A percentile compares a stretch with the other conserved stretches of the same genome.
phyloP scores from a whole-genome alignment of 1,140 invertebrate genomes.

The Mylabris phalerata region DNA sequence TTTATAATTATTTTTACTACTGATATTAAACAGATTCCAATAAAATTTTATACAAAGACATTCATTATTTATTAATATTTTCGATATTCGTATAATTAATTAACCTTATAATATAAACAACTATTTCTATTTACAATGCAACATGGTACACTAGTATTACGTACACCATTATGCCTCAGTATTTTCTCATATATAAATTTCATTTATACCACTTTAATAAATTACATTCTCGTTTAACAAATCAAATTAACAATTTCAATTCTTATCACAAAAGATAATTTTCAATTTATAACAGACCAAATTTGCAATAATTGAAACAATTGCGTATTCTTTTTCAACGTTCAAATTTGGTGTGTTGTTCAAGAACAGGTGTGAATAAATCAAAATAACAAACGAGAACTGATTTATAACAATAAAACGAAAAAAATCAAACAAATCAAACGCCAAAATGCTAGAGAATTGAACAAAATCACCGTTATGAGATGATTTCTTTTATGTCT shows the following conservation, averaged over 20 bases:
- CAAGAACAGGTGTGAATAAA: too few species aligned
- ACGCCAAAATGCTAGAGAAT: not conserved
- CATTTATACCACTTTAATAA: slow-evolving; percentile 20
- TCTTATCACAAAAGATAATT: slow-evolving; percentile 33
- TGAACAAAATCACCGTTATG: too few species aligned
- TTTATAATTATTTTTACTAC: too few species aligned
- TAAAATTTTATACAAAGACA: slow-evolving; percentile 36
- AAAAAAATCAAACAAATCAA: not conserved
- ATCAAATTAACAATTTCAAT: slow-evolving; percentile 31
- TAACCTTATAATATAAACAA: slow-evolving; percentile 39
- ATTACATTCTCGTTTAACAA: slow-evolving; percentile 28
- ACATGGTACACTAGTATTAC: slow-evolving; percentile 33
- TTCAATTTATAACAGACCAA: slow-evolving; percentile 13
- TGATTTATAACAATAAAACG: not conserved
- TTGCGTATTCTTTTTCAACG: not conserved
- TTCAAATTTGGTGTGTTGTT: slow-evolving; percentile 6
- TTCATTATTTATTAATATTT: slow-evolving; percentile 38
- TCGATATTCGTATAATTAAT: slow-evolving; percentile 37
- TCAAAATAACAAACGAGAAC: not conserved
- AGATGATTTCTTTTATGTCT: too few species aligned
- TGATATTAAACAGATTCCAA: too few species aligned
- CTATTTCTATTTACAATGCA: slow-evolving; percentile 40
- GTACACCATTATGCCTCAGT: slow-evolving; percentile 32
- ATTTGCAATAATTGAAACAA: slow-evolving; percentile 9
- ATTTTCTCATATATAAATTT: slow-evolving; percentile 24